Base-by-base conservation (phyloP, 37 sponge, comb jelly and placozoan species). In the Chondrilla cf. caribensis region DNA sequence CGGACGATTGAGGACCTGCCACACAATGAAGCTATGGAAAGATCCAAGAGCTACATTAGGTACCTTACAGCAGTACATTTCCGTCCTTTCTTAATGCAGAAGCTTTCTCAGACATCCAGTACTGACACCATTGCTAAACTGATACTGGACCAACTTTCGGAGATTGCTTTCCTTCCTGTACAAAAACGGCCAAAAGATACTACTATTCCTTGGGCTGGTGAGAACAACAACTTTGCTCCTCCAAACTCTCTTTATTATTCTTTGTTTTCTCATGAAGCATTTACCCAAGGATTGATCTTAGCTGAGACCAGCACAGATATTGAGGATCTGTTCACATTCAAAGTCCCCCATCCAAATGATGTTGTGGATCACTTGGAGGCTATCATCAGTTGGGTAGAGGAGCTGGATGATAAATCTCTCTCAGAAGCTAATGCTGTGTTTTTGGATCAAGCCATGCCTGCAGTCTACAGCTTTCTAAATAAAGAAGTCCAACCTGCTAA, bases 181-280 rank as follows among this genome's bases (percentile, higher is more conserved):
- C 24, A 8, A 31, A 25, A 55, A 17, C 76, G 64, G 33, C 83
- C 90, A 26, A 21, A 60, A 68, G 62, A 38, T 33, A 9, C 60
- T 25, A 32, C 82, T 2, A 0, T 89, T 72, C 86, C 90, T 14
- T 89, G 90, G 90, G 14, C 32, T 58, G 41, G 55, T 77, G 58
- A 42, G 40, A 36, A 19, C 19, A 37, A 38, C 0, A 3, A 4
- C 0, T 81, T 82, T 68, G 41, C 38, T 8, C 22, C 35, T 70
- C 86, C 90, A 57, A 32, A 40, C 4, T 42, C 68, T 47, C n/a
- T 82, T 21, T 82, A 64, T 58, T 14, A 62, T 28, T 31, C 58
- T 32, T 11, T 37, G 0, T 33, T 44, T 4, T 25, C 21, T 35
- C 1, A 42, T 36, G 36, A 82, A 17, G 80, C 81, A 8, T 89